These are phyloP conservation scores for Tenthredo notha DNA, from an alignment of 2,888 invertebrate species.

Conservation along the genomic window DNA sequence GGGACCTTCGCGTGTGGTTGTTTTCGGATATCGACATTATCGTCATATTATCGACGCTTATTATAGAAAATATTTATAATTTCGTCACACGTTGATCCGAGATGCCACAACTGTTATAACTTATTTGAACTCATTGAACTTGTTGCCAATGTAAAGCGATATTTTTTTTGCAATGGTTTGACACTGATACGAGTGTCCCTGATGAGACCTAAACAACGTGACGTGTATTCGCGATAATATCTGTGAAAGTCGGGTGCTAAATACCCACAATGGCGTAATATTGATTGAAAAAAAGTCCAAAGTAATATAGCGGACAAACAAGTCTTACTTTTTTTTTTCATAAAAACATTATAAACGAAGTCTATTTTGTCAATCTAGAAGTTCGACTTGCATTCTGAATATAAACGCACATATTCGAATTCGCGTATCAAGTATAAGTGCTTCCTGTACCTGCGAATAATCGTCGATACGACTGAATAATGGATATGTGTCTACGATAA, in stretches of 20 bases:
- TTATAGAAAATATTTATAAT: constrained; percentile 19
- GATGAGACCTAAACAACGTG: not conserved
- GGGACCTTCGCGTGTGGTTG: constrained; percentile 15
- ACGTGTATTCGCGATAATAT: not conserved
- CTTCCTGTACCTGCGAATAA: not conserved
- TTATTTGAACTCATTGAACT: constrained; percentile 13
- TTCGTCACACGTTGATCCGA: not conserved
- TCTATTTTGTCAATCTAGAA: not conserved
- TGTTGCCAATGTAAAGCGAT: not conserved
- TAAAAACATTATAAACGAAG: not conserved
- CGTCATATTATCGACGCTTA: not conserved
- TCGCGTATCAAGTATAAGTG: not conserved
- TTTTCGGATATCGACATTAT: constrained; percentile 6
- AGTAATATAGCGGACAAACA: not conserved
- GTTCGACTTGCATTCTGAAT: not conserved
- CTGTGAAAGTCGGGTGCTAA: not conserved
- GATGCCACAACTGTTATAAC: not conserved
- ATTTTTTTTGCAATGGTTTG: not conserved
- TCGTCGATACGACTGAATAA: not conserved
- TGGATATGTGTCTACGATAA: not conserved
- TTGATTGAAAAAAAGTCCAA: not conserved
- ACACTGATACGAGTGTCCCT: not conserved
- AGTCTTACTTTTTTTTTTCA: not conserved
- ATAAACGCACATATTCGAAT: not conserved
- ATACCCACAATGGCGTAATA: not conserved